phyloP scores from a whole-genome alignment of 2,888 invertebrate genomes.

The Orchesella flavescens region DNA sequence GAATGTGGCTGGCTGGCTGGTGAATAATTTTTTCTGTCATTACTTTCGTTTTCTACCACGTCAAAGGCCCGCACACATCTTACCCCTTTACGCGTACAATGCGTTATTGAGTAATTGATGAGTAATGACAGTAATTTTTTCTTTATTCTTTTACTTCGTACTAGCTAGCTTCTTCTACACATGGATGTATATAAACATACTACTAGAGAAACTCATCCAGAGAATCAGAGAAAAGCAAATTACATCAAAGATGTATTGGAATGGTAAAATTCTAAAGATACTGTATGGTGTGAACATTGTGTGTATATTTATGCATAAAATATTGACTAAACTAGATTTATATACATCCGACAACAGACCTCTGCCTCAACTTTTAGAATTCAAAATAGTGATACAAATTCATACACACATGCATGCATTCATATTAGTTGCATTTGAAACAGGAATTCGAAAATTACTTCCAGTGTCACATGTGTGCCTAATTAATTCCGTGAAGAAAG shows the following conservation, averaged over 20 bases:
- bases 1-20: not conserved
- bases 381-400: not conserved
- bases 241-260: not conserved
- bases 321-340: too few species aligned
- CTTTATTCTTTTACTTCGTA: not conserved
- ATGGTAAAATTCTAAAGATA: not conserved
- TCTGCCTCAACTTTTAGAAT: too few species aligned
- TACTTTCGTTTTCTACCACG: not conserved
- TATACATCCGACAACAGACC: too few species aligned
- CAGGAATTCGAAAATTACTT: constrained; percentile 20
- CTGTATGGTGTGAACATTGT: not conserved
- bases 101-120: constrained; percentile 68
- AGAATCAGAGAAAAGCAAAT: too few species aligned
- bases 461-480: constrained; percentile 67
- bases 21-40: not conserved
- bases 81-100: constrained; percentile 24
- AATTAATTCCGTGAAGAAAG: constrained; percentile 70
- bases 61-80: constrained; percentile 44
- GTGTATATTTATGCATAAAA: not conserved
- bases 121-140: constrained; percentile 66
- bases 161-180: not conserved
- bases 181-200: too few species aligned
- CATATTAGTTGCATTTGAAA: not conserved
- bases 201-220: too few species aligned
- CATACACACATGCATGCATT: not conserved